Evolutionary conservation across 2,113 vertebrate species (phyloP).

Genomic region (Phalacrocorax aristotelis): DNA sequence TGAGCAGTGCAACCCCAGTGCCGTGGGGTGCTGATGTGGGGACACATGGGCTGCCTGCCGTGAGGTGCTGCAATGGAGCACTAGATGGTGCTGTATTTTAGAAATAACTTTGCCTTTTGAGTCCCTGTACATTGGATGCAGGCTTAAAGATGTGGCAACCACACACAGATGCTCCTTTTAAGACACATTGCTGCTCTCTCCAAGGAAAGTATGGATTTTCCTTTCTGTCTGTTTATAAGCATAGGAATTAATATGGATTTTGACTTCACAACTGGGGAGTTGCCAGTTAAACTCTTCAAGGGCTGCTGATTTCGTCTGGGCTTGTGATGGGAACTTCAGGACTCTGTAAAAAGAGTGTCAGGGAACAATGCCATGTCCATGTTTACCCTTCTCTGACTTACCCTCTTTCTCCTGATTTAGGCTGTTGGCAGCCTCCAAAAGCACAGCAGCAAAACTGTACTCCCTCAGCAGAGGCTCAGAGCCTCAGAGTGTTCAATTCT

Average conservation of each 20-base stretch:
- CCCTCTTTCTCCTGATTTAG: background rate
- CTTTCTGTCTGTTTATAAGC: background rate
- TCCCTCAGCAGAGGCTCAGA: background rate
- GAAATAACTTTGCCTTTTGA: conserved; percentile 13
- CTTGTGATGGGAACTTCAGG: background rate
- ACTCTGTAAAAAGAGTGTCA: background rate
- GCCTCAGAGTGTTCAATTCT: background rate
- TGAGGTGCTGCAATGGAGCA: conserved; percentile 3
- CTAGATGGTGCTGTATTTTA: conserved; percentile 67
- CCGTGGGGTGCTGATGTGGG: background rate
- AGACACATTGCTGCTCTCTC: background rate
- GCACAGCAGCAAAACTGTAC: background rate
- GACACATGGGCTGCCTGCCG: background rate
- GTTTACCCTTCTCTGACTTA: background rate
- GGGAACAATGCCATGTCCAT: background rate
- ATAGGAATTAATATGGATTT: background rate
- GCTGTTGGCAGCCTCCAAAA: background rate
- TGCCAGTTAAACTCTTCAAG: background rate
- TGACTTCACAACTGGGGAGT: background rate
- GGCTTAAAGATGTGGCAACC: background rate
- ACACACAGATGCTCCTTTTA: background rate
- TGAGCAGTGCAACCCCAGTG: background rate
- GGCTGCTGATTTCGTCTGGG: background rate
- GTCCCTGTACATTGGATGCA: background rate
- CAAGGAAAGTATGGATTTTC: background rate